Evolutionary conservation across 64 coral and sea anemone species (phyloP).

Genomic region (Actinia tenebrosa): DNA sequence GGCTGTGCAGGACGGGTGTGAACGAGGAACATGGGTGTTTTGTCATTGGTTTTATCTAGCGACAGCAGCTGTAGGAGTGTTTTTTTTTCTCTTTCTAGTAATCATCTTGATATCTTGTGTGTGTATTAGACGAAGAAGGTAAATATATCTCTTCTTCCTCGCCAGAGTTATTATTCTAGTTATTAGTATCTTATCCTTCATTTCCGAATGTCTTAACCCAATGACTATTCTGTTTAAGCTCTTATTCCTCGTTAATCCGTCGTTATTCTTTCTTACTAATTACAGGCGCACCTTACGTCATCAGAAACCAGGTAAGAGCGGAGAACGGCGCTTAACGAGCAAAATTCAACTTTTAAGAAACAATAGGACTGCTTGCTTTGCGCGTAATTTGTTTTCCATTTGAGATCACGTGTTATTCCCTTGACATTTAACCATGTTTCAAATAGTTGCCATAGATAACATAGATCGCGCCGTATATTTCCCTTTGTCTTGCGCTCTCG

Average conservation of each 20-base stretch:
- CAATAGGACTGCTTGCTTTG: too few species aligned
- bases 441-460: too few species aligned
- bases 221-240: too few species aligned
- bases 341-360: too few species aligned
- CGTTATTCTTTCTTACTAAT: neutral
- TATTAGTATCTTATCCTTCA: too few species aligned
- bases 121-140: slow-evolving; percentile 1
- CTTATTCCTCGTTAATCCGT: neutral
- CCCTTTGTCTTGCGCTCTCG: too few species aligned
- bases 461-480: too few species aligned
- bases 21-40: neutral
- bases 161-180: neutral
- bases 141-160: neutral
- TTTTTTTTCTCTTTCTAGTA: neutral
- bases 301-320: neutral
- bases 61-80: neutral
- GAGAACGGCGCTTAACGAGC: neutral
- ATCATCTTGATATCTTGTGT: neutral
- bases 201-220: too few species aligned
- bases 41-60: neutral
- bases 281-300: neutral
- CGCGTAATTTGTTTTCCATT: too few species aligned
- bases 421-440: too few species aligned
- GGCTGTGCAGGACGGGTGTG: neutral
- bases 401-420: too few species aligned